Conservation (phyloP, 2,888 invertebrate genomes). For the Dynastes maya region DNA sequence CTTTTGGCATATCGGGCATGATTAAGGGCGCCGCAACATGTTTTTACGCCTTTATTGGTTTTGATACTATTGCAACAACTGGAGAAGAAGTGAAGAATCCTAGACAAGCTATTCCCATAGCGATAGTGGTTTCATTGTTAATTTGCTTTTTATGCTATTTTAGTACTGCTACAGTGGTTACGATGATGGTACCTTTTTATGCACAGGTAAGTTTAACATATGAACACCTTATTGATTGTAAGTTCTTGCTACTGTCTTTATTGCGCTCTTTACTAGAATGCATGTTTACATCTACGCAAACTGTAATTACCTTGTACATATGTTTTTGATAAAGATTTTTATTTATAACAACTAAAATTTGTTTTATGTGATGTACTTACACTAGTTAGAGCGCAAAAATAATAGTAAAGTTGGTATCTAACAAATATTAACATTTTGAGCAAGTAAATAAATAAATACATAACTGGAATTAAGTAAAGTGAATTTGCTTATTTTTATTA, state of each 20-base stretch:
- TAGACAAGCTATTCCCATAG: constrained; percentile 88
- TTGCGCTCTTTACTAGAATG: neutral
- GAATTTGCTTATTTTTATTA: too few relatives aligned
- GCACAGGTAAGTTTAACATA: constrained; percentile 73
- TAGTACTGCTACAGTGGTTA: constrained; percentile 89
- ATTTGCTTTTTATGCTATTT: constrained; percentile 92
- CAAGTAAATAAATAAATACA: too few relatives aligned
- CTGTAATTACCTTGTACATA: too few relatives aligned
- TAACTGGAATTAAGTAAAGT: too few relatives aligned
- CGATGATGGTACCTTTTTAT: constrained; percentile 90
- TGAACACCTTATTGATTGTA: neutral
- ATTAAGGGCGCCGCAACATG: constrained; percentile 87
- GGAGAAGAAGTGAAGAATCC: constrained; percentile 94
- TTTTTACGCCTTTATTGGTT: constrained; percentile 95
- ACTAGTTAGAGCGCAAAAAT: too few relatives aligned
- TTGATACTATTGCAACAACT: constrained; percentile 91
- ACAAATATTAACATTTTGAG: too few relatives aligned
- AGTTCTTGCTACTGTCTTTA: neutral
- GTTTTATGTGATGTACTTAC: too few relatives aligned
- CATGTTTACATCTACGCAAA: too few relatives aligned
- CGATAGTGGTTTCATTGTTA: constrained; percentile 86
- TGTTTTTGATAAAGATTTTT: too few relatives aligned
- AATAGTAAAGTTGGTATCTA: too few relatives aligned
- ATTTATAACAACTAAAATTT: too few relatives aligned
- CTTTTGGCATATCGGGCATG: constrained; percentile 85